Base-by-base conservation (phyloP, 2,113 vertebrate species). In the Tachuris rubrigastra region DNA sequence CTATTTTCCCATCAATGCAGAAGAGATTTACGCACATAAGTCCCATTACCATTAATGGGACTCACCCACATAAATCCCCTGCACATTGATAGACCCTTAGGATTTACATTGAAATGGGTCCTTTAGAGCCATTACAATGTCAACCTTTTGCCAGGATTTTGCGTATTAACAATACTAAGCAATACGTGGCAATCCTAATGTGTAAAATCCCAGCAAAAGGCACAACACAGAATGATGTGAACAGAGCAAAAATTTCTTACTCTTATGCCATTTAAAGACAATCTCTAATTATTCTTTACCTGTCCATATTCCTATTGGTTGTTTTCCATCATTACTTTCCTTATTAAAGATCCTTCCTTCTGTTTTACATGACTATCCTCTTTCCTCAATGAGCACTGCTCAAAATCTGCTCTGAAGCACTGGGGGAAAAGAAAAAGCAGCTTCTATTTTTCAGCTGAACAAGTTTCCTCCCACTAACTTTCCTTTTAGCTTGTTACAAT, bases 1-100 rank as follows among this genome's bases (percentile, higher is more conserved):
- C 86, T 84, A 89, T 90, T 96, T 91, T 93, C 90, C 91, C 93
- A 96, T 89, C 95, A 95, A 92, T 84, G 97, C 89, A 95, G 82
- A 90, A 65, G 93, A 96, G 93, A 95, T 96, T 95, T 97, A 84
- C 74, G 53, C 87, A 96, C 81, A 63, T 94, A 96, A 96, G 91
- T 97, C 87, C 85, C 92, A 97, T 93, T 96, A 96, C 85, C 95
- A 95, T 97, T 96, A 97, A 97, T 94, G 93, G 96, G 96, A 95
- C 92, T 96, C 88, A 95, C 87, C 84, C 85, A 94, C 85, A 91
- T 93, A 97, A 96, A 95, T 96, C 96, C 95, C 82, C 82, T 88
- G 92, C 93, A 89, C 92, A 95, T 52, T 94, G 96, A 98, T 93
- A 97, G 97, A 94, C 55, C 88, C 62, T 95, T 44, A 96, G 92